phyloP scores from a whole-genome alignment of 2,113 vertebrate genomes.

The Erythrocercus mccallii region DNA sequence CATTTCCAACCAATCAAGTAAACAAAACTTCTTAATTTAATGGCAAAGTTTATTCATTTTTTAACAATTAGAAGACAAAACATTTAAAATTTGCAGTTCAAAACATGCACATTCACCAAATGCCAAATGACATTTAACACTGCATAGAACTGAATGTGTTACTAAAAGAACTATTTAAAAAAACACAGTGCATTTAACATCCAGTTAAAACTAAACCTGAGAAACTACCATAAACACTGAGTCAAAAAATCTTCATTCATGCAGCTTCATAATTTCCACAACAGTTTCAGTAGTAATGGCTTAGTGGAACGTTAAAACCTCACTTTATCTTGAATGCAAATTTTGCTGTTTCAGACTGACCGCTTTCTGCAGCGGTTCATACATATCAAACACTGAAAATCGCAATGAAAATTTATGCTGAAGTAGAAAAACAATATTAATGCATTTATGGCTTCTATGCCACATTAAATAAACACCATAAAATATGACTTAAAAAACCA shows the following conservation, averaged over 20 bases:
- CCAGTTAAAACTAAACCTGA: constrained; percentile 81
- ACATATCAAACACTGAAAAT: constrained; percentile 46
- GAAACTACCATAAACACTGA: constrained; percentile 83
- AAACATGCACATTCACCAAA: constrained; percentile 97
- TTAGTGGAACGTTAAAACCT: constrained; percentile 67
- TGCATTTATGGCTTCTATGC: constrained; percentile 71
- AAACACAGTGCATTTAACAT: constrained; percentile 83
- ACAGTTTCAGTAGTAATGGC: constrained; percentile 79
- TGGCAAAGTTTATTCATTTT: constrained; percentile 77
- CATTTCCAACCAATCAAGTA: constrained; percentile 5
- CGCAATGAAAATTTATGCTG: constrained; percentile 39
- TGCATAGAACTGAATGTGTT: constrained; percentile 69
- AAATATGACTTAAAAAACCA: background rate
- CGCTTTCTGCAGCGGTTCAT: constrained; percentile 27
- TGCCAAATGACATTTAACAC: constrained; percentile 75
- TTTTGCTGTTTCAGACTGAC: constrained; percentile 46
- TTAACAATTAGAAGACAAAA: constrained; percentile 90
- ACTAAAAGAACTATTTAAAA: constrained; percentile 77
- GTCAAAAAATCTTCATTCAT: constrained; percentile 83
- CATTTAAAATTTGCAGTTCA: constrained; percentile 92
- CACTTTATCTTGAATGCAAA: constrained; percentile 58
- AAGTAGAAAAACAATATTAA: constrained; percentile 54
- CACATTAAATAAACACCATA: constrained; percentile 55
- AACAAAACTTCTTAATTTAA: constrained; percentile 50
- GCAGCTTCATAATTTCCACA: constrained; percentile 81